These are phyloP conservation scores for Eupithecia abbreviata DNA, from an alignment of 2,888 invertebrate species.

Conservation along the genomic window DNA sequence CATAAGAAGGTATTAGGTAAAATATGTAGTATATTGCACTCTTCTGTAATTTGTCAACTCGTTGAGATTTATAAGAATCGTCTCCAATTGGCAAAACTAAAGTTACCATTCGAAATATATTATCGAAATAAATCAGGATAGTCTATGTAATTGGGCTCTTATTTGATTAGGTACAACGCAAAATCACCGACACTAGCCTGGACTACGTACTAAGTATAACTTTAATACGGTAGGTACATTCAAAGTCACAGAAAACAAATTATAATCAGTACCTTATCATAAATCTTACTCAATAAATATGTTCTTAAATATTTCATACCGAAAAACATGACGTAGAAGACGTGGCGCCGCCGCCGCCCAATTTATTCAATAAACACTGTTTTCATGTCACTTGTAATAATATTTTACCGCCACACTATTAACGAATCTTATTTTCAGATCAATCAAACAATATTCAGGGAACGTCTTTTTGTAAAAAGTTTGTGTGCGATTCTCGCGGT, in stretches of 20 bases:
- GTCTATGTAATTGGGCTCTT: background rate
- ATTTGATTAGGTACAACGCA: background rate
- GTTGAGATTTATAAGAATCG: background rate
- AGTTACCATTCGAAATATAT: background rate
- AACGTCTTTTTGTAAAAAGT: constrained; percentile 35
- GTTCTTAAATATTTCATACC: constrained; percentile 61
- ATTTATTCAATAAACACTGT: constrained; percentile 72
- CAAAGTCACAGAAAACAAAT: background rate
- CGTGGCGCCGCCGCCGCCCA: constrained; percentile 65
- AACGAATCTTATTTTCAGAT: constrained; percentile 54
- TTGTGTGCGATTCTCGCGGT: constrained; percentile 24
- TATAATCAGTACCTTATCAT: background rate
- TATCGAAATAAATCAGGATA: background rate
- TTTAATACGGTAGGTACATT: background rate
- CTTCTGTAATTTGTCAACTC: background rate
- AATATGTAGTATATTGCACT: background rate
- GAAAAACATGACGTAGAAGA: constrained; percentile 76
- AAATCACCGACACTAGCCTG: background rate
- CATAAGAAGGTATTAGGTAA: background rate
- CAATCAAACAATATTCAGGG: constrained; percentile 13
- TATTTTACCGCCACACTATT: constrained; percentile 66
- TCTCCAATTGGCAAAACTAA: background rate
- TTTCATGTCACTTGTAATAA: constrained; percentile 72
- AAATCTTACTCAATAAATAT: constrained; percentile 15
- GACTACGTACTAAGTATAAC: background rate